Conservation (phyloP, 2,113 vertebrate genomes). For the Ursus arctos region DNA sequence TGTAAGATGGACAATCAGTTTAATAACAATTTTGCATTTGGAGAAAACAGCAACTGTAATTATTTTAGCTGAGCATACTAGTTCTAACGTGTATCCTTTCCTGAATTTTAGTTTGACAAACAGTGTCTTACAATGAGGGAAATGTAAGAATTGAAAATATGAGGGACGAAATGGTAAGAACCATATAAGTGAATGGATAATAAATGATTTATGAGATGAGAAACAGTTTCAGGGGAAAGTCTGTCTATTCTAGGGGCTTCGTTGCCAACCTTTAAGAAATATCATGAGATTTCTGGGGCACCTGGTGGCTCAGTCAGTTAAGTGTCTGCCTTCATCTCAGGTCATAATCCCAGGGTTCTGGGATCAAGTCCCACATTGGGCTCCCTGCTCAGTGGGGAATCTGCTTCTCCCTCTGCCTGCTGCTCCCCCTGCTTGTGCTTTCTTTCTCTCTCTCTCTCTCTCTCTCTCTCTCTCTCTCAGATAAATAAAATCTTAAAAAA, state of each 20-base stretch:
- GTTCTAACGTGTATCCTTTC: background rate
- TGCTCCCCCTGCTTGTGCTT: too few relatives aligned
- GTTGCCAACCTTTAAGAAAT: background rate
- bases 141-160: background rate
- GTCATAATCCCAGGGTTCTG: too few relatives aligned
- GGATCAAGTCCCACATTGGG: too few relatives aligned
- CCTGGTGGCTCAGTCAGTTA: too few relatives aligned
- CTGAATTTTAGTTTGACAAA: background rate
- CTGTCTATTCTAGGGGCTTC: background rate
- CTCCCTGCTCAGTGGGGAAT: too few relatives aligned
- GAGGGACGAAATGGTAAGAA: background rate
- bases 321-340: too few relatives aligned
- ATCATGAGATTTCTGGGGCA: background rate
- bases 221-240: background rate
- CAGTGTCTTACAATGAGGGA: background rate
- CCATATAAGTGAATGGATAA: background rate
- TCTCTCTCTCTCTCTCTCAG: too few relatives aligned
- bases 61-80: background rate
- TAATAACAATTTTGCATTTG: background rate
- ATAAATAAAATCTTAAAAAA: too few relatives aligned
- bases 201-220: background rate
- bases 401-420: too few relatives aligned
- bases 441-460: too few relatives aligned
- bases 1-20: background rate
- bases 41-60: background rate